These are phyloP conservation scores for Trachythela sp. DNA, from an alignment of 64 coral and sea anemone species.

Conservation along the genomic window DNA sequence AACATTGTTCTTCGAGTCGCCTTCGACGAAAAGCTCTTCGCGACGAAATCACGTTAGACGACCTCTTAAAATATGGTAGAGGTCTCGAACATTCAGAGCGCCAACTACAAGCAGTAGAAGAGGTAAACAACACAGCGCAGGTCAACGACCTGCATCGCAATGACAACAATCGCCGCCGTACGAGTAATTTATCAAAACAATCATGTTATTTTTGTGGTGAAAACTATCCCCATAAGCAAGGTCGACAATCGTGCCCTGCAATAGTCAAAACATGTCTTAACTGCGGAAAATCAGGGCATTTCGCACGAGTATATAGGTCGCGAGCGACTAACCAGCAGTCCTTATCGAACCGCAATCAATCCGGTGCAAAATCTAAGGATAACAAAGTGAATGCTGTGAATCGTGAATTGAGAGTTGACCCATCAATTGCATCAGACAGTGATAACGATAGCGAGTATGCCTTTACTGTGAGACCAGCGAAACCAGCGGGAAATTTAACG, in stretches of 20 bases:
- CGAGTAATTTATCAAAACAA: not conserved
- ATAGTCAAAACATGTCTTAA: not conserved
- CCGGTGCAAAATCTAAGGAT: not conserved
- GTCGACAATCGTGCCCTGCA: not conserved
- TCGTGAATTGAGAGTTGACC: too few species aligned
- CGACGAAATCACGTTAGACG: not conserved
- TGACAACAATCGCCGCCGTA: not conserved
- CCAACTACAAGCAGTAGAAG: not conserved
- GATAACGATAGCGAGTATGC: not conserved
- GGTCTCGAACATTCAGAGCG: not conserved
- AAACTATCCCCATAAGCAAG: not conserved
- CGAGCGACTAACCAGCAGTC: not conserved
- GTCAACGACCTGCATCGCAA: not conserved
- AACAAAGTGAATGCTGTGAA: too few species aligned
- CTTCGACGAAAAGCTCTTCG: constrained; percentile 26
- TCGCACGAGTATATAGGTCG: not conserved
- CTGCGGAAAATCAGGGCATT: not conserved
- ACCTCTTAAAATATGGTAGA: not conserved
- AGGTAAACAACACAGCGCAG: not conserved
- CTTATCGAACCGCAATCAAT: not conserved
- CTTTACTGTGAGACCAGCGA: not conserved
- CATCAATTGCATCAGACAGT: not conserved
- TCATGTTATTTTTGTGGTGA: not conserved
- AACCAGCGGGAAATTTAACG: not conserved
- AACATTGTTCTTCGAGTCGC: constrained; percentile 30